phyloP scores from a whole-genome alignment of 92 coral and sea anemone genomes.

The Hydrozoanthus gracilis region DNA sequence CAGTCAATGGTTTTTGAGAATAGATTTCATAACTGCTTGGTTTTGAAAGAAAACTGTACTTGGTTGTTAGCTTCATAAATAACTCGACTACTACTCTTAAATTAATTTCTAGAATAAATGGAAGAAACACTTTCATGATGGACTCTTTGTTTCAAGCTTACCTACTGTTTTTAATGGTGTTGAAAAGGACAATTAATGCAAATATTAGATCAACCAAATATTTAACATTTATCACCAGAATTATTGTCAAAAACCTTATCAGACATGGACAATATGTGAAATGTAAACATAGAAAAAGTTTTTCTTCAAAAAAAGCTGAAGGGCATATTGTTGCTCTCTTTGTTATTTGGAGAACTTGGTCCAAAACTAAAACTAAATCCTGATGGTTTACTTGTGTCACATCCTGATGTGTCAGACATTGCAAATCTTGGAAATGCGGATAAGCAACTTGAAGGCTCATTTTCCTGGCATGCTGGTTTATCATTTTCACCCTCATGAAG shows the following conservation, averaged over 20 bases:
- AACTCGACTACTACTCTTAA: too few species aligned
- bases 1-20: too few species aligned
- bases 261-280: neutral
- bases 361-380: constrained; percentile 79
- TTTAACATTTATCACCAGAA: too few species aligned
- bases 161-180: too few species aligned
- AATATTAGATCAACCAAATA: too few species aligned
- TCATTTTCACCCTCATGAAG: neutral
- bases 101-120: too few species aligned
- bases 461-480: neutral
- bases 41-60: too few species aligned
- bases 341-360: constrained; percentile 44
- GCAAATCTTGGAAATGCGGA: constrained; percentile 56
- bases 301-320: constrained; percentile 68
- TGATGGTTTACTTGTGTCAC: constrained; percentile 52
- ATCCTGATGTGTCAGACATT: constrained; percentile 66
- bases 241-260: neutral
- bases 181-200: too few species aligned
- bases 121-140: too few species aligned
- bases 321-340: constrained; percentile 45
- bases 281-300: neutral
- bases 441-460: neutral
- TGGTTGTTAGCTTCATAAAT: too few species aligned
- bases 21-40: too few species aligned
- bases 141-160: too few species aligned